Evolutionary conservation across 1,140 invertebrate genomes (phyloP), one percentile per base, ranked within the genome.

Genomic region (Pemphigus obesinymphae): DNA sequence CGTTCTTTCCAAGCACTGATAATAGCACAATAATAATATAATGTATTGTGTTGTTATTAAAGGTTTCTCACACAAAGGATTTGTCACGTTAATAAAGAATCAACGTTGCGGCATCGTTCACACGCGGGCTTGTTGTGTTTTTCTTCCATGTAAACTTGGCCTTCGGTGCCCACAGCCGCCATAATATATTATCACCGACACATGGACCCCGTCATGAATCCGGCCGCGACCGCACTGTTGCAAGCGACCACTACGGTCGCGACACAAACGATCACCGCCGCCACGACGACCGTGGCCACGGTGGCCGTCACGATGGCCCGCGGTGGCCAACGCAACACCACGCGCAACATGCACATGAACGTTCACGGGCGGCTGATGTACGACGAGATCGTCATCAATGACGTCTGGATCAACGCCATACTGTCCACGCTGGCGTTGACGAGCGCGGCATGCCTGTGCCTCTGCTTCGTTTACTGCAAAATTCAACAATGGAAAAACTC

Each of bases 401-500:
- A 91, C 83, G 88, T 91, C 34, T 91, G 90, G 90, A 89, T 91
- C n/a, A 90, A 90, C 5, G 88, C 91, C 37, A 89, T 90, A 8
- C 85, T 91, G 1, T 90, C 89, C 4, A 85, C 91, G 23, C 88
- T 91, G 84, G 89, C 90, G 10, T 86, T 91, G 6, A 89, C 89
- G 83, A 89, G 90, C 84, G 88, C 90, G 76, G 90, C 89, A 83
- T 90, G 90, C 84, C 89, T 91, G 84, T 91, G 90, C 83, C 88
- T 89, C 31, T 91, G 90, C 85, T 87, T 91, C 58, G 84, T 91
- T 7, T 90, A 90, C 84, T 90, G 91, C 88, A 89, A 90, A 86
- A 89, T 92, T 86, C 87, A 92, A 87, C 88, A 92, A 86, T 91
- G 91, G 91, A 88, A 91, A 86, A 87, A 88, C 86, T 86, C 89